Evolutionary conservation across 2,113 vertebrate species (phyloP).

Genomic region (Panthera tigris): DNA sequence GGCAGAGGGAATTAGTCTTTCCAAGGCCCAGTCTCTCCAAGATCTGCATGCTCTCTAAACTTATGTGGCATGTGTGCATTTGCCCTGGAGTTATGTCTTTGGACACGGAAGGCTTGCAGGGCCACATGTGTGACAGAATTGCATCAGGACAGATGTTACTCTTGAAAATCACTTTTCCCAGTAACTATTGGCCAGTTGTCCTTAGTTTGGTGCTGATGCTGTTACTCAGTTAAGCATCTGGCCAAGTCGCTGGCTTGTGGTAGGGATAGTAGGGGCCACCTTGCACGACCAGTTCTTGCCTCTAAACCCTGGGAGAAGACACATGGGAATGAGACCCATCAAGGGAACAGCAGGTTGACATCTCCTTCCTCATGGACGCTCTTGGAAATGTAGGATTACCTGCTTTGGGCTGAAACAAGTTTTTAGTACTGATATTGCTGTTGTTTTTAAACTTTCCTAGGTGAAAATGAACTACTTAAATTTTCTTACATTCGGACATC

Average conservation of each 20-base stretch:
- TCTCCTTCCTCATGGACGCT: background rate
- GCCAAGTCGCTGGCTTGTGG: background rate
- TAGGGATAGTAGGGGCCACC: rapidly evolving
- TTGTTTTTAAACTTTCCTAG: slow-evolving; percentile 77
- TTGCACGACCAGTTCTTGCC: background rate
- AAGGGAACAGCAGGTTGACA: rapidly evolving
- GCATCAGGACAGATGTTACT: background rate
- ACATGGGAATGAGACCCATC: background rate
- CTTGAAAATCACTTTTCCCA: background rate
- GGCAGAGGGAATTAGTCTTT: too few relatives aligned
- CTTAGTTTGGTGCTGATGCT: background rate
- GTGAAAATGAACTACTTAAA: slow-evolving; percentile 93
- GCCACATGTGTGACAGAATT: rapidly evolving
- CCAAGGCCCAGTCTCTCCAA: background rate
- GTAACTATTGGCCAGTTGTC: background rate
- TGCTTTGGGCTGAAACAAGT: background rate
- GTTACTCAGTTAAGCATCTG: background rate
- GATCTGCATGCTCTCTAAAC: background rate
- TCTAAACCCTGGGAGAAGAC: background rate
- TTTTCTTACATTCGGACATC: slow-evolving; percentile 89
- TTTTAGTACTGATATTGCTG: background rate
- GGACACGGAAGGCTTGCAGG: background rate
- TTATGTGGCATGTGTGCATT: rapidly evolving
- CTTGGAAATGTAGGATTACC: background rate
- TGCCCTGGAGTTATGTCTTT: rapidly evolving